phyloP scores from a whole-genome alignment of 2,113 vertebrate genomes.

The Nipponia nippon region DNA sequence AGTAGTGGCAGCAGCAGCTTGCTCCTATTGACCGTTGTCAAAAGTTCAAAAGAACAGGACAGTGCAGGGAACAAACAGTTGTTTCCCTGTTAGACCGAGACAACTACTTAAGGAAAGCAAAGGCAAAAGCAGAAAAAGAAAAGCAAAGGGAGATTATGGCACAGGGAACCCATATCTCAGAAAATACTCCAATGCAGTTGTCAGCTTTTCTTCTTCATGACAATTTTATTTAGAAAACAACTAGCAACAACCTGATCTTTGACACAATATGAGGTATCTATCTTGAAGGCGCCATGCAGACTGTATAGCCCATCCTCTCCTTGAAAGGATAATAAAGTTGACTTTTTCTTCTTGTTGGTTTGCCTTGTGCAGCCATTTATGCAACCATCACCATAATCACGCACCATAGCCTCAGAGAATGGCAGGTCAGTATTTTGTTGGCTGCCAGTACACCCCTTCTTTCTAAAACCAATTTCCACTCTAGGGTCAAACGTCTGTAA shows the following conservation, averaged over 20 bases:
- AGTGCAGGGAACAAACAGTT: neutral
- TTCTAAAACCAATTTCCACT: neutral
- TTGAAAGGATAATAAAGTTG: neutral
- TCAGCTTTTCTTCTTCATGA: neutral
- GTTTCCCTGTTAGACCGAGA: neutral
- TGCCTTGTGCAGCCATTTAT: neutral
- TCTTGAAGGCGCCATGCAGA: neutral
- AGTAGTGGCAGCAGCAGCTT: neutral
- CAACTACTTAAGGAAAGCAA: neutral
- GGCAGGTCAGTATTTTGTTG: neutral
- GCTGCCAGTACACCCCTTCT: neutral
- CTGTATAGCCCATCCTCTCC: neutral
- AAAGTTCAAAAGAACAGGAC: neutral
- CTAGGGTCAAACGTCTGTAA: neutral
- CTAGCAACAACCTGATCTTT: neutral
- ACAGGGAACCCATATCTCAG: neutral
- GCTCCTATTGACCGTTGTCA: neutral
- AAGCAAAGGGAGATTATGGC: neutral
- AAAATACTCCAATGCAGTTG: neutral
- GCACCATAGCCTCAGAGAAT: neutral
- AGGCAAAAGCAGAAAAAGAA: neutral
- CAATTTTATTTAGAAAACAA: neutral
- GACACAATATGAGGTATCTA: neutral
- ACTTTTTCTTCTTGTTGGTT: neutral
- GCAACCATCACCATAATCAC: neutral